Evolutionary conservation across 2,113 vertebrate species (phyloP), one percentile per base, ranked within the genome.

Genomic region (Anas platyrhynchos): DNA sequence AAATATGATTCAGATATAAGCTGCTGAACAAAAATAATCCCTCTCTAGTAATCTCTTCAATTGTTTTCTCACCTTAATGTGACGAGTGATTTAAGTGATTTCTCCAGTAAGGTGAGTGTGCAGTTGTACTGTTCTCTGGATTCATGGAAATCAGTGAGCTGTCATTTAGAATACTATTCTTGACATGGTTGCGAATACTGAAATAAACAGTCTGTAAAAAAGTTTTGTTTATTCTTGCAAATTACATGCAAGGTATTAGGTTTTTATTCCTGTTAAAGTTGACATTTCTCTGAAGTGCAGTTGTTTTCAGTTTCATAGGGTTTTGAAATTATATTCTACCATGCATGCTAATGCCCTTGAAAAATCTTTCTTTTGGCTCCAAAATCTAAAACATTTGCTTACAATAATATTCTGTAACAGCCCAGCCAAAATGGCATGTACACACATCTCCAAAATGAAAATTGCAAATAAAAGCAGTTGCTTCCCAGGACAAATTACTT

Each of bases 401-500:
- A 61, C 79, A 95, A 73, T 16, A 78, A 20, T 80, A 55, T 66
- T 93, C 84, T 92, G 61, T 75, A 79, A 81, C 32, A 83, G 29
- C 23, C 13, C 48, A 88, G 86, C 61, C 75, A 82, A 91, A 82
- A 82, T 17, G 41, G 5, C 9, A 44, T 26, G 31, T 46, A 18
- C 36, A 52, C 13, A n/a, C 25, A 84, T 36, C 73, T 67, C 48
- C 62, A 52, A 36, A 5, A 65, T 81, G 48, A 77, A 89, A 59
- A 92, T 6, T 85, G 38, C 56, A 87, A 86, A 44, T 87, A 96
- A 95, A 97, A 65, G 11, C 84, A 81, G 79, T 89, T 94, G 22
- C 46, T 94, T 89, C 44, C 78, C 72, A 69, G 23, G 58, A 83
- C 43, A 84, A 88, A 79, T 67, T 94, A 96, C 48, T 84, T 86